Conservation (phyloP, 2,113 vertebrate species). For the Candoia aspera region DNA sequence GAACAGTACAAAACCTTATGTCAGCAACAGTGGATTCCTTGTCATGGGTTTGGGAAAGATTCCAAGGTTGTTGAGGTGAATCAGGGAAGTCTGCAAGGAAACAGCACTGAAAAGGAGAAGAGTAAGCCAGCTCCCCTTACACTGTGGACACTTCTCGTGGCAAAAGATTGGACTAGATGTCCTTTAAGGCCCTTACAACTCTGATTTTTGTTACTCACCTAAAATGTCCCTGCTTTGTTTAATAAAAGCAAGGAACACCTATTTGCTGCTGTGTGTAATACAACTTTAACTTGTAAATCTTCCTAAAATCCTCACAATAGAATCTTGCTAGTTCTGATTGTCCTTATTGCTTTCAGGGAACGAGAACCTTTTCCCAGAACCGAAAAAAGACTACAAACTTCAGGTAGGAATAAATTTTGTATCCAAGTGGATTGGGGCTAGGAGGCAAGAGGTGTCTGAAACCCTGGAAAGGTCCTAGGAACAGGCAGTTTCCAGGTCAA, state of each 20-base stretch:
- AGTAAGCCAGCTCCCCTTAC: not conserved
- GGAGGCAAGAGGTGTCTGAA: not conserved
- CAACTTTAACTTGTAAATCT: not conserved
- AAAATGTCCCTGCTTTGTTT: not conserved
- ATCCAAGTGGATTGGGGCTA: not conserved
- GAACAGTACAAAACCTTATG: not conserved
- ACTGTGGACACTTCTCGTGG: not conserved
- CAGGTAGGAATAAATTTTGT: conserved; percentile 59
- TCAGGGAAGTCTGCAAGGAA: not conserved
- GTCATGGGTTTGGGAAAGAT: not conserved
- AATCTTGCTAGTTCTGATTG: conserved; percentile 22
- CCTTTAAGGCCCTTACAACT: not conserved
- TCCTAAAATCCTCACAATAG: conserved; percentile 13
- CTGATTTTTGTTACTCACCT: not conserved
- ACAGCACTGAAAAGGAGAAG: not conserved
- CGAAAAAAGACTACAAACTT: conserved; percentile 40
- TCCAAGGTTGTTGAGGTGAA: not conserved
- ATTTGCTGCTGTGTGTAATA: not conserved
- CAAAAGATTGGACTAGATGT: not conserved
- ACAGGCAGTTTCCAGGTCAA: not conserved
- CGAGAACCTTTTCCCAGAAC: not conserved
- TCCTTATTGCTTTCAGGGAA: conserved; percentile 59
- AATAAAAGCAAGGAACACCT: not conserved
- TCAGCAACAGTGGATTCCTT: not conserved
- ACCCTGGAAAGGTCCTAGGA: not conserved